Base-by-base conservation (phyloP, 2,888 invertebrate species). In the Himalopsyche anomala region DNA sequence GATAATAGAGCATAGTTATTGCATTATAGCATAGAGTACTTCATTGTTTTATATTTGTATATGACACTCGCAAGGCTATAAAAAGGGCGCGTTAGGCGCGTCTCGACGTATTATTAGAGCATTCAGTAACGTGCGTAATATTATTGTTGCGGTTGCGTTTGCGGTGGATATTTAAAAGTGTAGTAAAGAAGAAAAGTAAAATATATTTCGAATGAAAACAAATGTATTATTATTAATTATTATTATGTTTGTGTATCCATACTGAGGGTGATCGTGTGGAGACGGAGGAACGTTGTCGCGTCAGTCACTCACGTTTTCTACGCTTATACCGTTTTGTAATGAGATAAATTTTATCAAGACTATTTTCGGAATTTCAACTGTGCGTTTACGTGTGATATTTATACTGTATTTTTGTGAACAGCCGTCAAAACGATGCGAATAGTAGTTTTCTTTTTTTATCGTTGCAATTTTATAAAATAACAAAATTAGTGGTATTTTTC, bases 1-100 rank as follows among this genome's bases (percentile, higher is more conserved):
- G 86, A 87, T 28, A 84, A 62, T 56, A 84, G 84, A 82, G 45
- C 55, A 40, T 87, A 87, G 81, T 82, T 56, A 54, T 55, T 84
- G 80, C 80, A 55, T 80, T 62, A 62, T 62, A 19, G 62, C 62
- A 82, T 42, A 80, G 81, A 40, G 55, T 81, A 85, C 69, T 85
- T 36, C 69, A 56, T 42, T 81, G 42, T 81, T 81, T 45, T 45
- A 51, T 81, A 81, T 81, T 45, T 51, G 28, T 28, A 81, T 42
- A 51, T 81, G 45, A 40, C 62, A 62, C 62, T 62, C 62, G 62
- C 62, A 62, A 62, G 28, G 62, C 62, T 81, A 81, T 81, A 80
- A 51, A 6, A 81, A 28, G 12, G 38, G 54, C 42, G 81, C 4
- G 80, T 36, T 80, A 80, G 45, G 36, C 80, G 19, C 45, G 80